Conservation (phyloP, 2,797 vertebrate genomes). For the Sebastes melanostomus region DNA sequence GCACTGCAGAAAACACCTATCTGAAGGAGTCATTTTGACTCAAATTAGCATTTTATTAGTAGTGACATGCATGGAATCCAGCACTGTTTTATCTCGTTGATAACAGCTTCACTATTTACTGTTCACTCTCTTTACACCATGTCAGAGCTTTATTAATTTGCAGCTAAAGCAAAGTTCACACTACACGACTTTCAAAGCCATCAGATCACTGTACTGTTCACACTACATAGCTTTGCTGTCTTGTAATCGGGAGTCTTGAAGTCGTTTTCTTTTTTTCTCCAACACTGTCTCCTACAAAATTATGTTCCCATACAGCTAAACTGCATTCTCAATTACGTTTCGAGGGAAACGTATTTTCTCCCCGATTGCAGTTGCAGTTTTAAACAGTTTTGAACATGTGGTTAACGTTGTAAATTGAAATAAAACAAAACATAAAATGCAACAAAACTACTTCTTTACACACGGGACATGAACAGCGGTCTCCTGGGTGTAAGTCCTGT, state of each 20-base stretch:
- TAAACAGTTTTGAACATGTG: no score
- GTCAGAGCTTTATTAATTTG: neutral
- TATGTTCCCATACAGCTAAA: no score
- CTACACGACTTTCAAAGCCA: neutral
- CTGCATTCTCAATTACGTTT: no score
- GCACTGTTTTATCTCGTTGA: neutral
- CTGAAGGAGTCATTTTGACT: no score
- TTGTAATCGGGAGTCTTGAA: neutral
- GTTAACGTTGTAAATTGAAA: no score
- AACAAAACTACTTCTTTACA: no score
- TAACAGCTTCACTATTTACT: neutral
- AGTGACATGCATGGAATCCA: neutral
- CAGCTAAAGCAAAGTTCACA: neutral
- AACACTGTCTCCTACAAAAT: neutral
- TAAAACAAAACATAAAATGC: no score
- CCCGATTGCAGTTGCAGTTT: accelerated
- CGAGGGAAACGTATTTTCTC: no score
- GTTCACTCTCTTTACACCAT: neutral
- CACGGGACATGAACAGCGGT: no score
- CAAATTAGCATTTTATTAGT: neutral
- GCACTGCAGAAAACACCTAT: no score
- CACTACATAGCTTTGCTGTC: neutral
- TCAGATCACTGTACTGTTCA: neutral
- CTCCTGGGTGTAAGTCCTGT: no score
- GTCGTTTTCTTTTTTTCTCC: neutral